Evolutionary conservation across 2,888 invertebrate species (phyloP).

Genomic region (Thymelicus lineola): DNA sequence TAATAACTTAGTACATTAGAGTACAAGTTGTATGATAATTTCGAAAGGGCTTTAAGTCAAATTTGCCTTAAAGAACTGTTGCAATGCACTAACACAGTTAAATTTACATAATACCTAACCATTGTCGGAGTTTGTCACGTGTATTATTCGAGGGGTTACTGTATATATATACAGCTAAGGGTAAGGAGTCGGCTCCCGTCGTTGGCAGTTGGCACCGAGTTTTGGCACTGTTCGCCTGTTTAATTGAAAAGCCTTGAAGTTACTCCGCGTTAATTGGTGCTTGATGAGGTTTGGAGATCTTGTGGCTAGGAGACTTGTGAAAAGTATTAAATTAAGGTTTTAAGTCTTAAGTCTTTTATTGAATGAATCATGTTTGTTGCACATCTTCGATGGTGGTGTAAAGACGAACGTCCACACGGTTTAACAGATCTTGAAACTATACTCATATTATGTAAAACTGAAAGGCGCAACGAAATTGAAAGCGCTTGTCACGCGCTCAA

Average conservation of each 20-base stretch:
- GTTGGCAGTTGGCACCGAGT: neutral
- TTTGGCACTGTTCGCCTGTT: constrained; percentile 19
- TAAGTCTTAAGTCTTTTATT: too few relatives aligned
- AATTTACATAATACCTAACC: constrained; percentile 1
- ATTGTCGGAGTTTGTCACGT: constrained; percentile 1
- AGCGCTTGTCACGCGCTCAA: too few relatives aligned
- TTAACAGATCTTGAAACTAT: too few relatives aligned
- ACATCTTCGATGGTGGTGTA: neutral
- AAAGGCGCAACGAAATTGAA: too few relatives aligned
- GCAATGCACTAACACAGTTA: neutral
- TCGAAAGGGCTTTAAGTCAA: too few relatives aligned
- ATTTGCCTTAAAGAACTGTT: too few relatives aligned
- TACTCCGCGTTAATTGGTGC: constrained; percentile 25
- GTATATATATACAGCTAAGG: neutral
- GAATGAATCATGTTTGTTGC: constrained; percentile 10
- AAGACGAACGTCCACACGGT: constrained; percentile 9
- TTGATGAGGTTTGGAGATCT: constrained; percentile 16
- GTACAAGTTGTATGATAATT: too few relatives aligned
- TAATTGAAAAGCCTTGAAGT: constrained; percentile 29
- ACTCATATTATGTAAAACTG: too few relatives aligned
- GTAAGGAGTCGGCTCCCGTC: constrained; percentile 14
- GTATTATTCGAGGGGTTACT: constrained; percentile 18
- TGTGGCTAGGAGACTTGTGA: neutral
- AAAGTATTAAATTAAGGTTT: neutral
- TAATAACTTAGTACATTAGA: too few relatives aligned